Evolutionary conservation across 2,888 invertebrate genomes (phyloP).

Genomic region (Achlya flavicornis): DNA sequence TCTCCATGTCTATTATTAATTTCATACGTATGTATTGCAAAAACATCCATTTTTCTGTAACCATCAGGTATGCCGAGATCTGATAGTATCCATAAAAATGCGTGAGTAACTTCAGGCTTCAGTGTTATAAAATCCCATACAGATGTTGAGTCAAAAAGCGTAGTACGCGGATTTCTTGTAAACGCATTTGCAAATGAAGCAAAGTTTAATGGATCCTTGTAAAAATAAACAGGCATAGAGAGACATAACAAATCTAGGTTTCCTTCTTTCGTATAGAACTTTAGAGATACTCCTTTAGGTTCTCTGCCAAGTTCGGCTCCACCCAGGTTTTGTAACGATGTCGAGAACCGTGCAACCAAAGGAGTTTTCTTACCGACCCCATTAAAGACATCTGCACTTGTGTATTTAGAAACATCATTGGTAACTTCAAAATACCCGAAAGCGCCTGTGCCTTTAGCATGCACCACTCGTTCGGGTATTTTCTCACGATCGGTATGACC

Average conservation of each 20-base stretch:
- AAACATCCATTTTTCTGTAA: slow-evolving; percentile 94
- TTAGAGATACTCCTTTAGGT: slow-evolving; percentile 93
- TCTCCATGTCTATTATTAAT: slow-evolving; percentile 89
- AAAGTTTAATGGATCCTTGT: slow-evolving; percentile 92
- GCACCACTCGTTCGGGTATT: slow-evolving; percentile 95
- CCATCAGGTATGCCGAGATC: slow-evolving; percentile 96
- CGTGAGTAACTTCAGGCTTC: slow-evolving; percentile 91
- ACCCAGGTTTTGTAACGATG: slow-evolving; percentile 91
- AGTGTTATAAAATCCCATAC: slow-evolving; percentile 94
- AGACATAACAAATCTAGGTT: slow-evolving; percentile 94
- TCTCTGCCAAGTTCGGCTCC: slow-evolving; percentile 93
- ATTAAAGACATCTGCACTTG: slow-evolving; percentile 89
- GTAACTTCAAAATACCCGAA: slow-evolving; percentile 93
- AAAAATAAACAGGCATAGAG: slow-evolving; percentile 93
- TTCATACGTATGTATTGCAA: slow-evolving; percentile 95
- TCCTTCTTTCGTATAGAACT: slow-evolving; percentile 95
- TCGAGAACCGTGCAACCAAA: slow-evolving; percentile 89
- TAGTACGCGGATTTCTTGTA: slow-evolving; percentile 94
- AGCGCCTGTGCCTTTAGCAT: slow-evolving; percentile 95
- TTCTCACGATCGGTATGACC: slow-evolving; percentile 86
- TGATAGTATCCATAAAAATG: slow-evolving; percentile 89
- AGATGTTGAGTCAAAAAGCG: slow-evolving; percentile 91
- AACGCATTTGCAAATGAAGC: slow-evolving; percentile 94
- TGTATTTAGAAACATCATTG: slow-evolving; percentile 90
- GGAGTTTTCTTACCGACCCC: slow-evolving; percentile 90